Evolutionary conservation across 2,113 vertebrate genomes (phyloP), one percentile per base, ranked within the genome.

Genomic region (Amblyornis subalaris): DNA sequence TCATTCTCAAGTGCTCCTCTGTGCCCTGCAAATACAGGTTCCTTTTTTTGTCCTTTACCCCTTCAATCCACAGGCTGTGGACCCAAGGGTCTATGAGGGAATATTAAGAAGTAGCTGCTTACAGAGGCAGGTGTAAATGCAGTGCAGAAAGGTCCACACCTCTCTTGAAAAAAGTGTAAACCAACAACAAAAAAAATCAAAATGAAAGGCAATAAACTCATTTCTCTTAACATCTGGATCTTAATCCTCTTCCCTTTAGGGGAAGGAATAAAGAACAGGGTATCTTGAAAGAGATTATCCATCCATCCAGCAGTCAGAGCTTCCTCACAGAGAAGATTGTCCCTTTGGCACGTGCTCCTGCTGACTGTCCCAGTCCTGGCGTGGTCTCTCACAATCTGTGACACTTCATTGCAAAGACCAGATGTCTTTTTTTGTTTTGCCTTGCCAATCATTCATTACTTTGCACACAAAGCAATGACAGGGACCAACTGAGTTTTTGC

Each of bases 101-200:
- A 25, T 29, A 35, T 18, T 19, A 26, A 25, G 58, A 64, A 80
- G 53, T 4, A 76, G 40, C 64, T 76, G 9, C 28, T 78, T 78
- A 23, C 5, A 51, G 47, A 70, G 33, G 22, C 9, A 65, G 24
- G 8, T 36, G 3, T 12, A 67, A 87, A 48, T 60, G 60, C 33
- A 64, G 26, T 21, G 14, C 0, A 0, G 4, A 65, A 55, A 6
- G 21, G 13, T 58, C 9, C 25, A 33, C 25, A 26, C 0, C 3
- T 42, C 51, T 66, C 21, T 3, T 12, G 29, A 73, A 58, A 94
- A 85, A 89, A 33, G 1, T 25, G 9, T 7, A 78, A 77, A 69
- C 10, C 9, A 35, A 58, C 36, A 54, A 10, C 10, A 22, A 58
- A 55, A 35, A 7, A 57, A 57, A 57, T 11, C 8, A 45, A 72